Base-by-base conservation (phyloP, 1,140 invertebrate species). In the Hormaphis cornu region DNA sequence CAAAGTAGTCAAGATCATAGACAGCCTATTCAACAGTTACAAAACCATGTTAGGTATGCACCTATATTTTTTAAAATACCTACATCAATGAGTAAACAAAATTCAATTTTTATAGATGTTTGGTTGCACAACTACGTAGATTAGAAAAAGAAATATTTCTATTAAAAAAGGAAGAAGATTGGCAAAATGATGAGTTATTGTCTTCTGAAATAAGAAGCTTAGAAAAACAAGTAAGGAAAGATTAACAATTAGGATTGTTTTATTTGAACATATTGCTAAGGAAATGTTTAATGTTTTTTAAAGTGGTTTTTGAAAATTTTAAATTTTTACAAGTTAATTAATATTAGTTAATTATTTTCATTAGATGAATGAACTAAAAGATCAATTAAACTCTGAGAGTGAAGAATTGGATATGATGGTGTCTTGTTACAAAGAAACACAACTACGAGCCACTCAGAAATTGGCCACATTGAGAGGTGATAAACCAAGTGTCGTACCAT, bases 141-240 rank as follows among this genome's bases (percentile, higher is more conserved):
- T 78, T 96, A 20, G 94, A 97, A 76, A 90, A 91, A 74, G 93
- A 97, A 73, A 91, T 93, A 20, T 95, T 97, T 77, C 80, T 93
- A 9, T 84, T 95, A 52, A 89, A 94, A 75, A 89, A 90, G 76
- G 89, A 92, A 71, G 87, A 89, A 77, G 46, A 70, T 59, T 59
- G 69, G 42, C 80, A 85, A 12, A 83, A 71, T 10, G 80, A 76
- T 72, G 80, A 81, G 72, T 72, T 74, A 26, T 76, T 90, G 6
- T 63, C 83, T 3, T 76, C 81, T 28, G 87, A 92, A 75, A 83
- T 85, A 66, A 82, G 88, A 48, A 83, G 85, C 37, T 80, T 93
- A 22, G 88, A 91, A 74, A 83, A 81, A 33, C 80, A 87, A 73
- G 83, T 85, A 75, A 69, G 10, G 54, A 71, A 63, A 63, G 26